These are phyloP conservation scores for Diachasma alloeum DNA, from an alignment of 1,140 invertebrate genomes.

Conservation along the genomic window DNA sequence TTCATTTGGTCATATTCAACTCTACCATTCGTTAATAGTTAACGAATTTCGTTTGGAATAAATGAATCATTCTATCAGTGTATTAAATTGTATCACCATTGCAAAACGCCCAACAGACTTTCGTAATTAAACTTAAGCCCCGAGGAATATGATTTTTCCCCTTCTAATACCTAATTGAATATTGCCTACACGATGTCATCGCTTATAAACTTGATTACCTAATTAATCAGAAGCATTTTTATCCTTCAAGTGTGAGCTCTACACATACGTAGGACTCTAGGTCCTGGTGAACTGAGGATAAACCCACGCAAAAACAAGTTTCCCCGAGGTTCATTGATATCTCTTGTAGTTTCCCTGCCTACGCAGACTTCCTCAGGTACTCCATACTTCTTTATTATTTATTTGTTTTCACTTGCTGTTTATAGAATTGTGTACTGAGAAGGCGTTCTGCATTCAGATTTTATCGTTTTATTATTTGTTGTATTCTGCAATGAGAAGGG, in stretches of 20 bases:
- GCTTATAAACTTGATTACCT: not conserved
- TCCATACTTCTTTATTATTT: constrained; percentile 20
- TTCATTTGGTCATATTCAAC: too few species aligned
- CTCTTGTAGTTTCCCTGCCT: constrained; percentile 20
- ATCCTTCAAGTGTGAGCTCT: not conserved
- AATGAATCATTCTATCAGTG: too few species aligned
- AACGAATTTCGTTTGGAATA: too few species aligned
- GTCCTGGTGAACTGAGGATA: not conserved
- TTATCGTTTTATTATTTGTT: not conserved
- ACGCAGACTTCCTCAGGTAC: constrained; percentile 40
- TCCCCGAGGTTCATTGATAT: constrained; percentile 46
- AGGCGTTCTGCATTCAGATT: not conserved
- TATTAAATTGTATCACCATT: not conserved
- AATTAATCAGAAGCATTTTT: not conserved
- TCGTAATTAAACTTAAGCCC: not conserved
- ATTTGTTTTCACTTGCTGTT: not conserved
- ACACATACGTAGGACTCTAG: not conserved
- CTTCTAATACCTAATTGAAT: not conserved
- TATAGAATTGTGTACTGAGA: not conserved
- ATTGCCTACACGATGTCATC: constrained; percentile 1
- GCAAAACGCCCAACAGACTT: not conserved
- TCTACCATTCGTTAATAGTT: too few species aligned
- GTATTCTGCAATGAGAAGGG: not conserved
- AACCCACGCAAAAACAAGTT: constrained; percentile 44
- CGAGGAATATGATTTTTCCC: not conserved